Percentiles rank a stretch among this genome's conserved stretches.
Evolutionary conservation across 2,888 invertebrate genomes (phyloP).

Genomic region (Ichneumoninae sp.): DNA sequence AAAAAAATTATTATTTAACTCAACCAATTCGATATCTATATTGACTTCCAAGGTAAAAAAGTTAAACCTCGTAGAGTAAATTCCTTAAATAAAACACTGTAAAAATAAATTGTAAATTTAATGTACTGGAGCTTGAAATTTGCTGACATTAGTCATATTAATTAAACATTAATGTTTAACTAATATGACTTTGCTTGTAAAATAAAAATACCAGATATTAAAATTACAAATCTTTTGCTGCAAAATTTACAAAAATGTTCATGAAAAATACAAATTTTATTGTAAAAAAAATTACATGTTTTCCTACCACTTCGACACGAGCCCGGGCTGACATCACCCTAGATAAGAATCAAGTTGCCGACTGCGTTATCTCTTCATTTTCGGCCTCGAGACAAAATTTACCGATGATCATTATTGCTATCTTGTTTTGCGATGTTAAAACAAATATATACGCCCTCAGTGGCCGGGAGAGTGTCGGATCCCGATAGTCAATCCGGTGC

Average conservation of each 20-base stretch:
- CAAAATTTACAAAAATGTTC: too few species aligned
- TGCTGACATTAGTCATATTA: too few species aligned
- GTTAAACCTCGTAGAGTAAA: neutral
- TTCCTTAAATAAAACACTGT: neutral
- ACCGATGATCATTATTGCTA: conserved; percentile 7
- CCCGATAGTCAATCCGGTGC: neutral
- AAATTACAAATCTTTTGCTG: too few species aligned
- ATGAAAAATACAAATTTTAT: too few species aligned
- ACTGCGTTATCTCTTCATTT: neutral
- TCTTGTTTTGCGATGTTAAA: neutral
- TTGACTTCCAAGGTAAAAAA: neutral
- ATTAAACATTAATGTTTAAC: too few species aligned
- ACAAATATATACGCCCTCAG: neutral
- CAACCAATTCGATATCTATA: neutral
- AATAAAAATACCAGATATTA: too few species aligned
- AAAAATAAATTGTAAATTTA: too few species aligned
- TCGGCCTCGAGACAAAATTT: neutral
- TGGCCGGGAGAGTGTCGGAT: neutral
- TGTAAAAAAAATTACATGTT: neutral
- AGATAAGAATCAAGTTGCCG: conserved; percentile 1
- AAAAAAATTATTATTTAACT: neutral
- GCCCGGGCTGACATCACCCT: neutral
- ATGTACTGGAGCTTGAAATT: too few species aligned
- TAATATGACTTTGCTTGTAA: too few species aligned
- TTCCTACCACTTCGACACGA: neutral